phyloP scores from a whole-genome alignment of 2,113 vertebrate species.

The Bujurquina vittata region DNA sequence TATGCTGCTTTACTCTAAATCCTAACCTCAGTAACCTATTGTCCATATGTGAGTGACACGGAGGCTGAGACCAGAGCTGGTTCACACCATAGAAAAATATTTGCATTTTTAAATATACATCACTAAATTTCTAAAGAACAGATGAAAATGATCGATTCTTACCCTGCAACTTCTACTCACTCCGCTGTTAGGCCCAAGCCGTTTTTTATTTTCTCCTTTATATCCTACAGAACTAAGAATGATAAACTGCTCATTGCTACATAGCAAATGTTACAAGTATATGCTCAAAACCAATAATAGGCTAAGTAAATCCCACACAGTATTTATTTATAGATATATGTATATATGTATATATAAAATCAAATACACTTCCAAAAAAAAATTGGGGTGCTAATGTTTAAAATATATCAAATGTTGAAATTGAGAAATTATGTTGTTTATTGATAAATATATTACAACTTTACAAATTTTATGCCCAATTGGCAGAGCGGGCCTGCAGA shows the following conservation, averaged over 20 bases:
- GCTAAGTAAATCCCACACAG: constrained; percentile 67
- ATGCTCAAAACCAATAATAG: constrained; percentile 62
- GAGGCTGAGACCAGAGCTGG: constrained; percentile 47
- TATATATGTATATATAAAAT: constrained; percentile 55
- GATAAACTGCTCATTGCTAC: constrained; percentile 66
- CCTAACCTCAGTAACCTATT: constrained; percentile 40
- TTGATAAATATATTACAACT: background rate
- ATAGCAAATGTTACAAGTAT: constrained; percentile 68
- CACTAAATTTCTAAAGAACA: constrained; percentile 48
- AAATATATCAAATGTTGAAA: constrained; percentile 7
- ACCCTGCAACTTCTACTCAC: constrained; percentile 10
- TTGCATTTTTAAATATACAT: constrained; percentile 67
- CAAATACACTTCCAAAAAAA: constrained; percentile 24
- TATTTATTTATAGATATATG: constrained; percentile 31
- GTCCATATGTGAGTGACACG: constrained; percentile 51
- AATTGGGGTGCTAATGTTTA: background rate
- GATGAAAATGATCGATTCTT: constrained; percentile 24
- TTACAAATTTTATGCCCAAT: background rate
- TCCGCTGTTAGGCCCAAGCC: constrained; percentile 10
- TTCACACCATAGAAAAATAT: constrained; percentile 76
- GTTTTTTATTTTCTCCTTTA: constrained; percentile 28
- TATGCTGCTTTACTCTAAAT: constrained; percentile 51
- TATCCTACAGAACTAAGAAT: constrained; percentile 57
- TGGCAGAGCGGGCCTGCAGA: background rate
- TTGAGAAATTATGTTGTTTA: background rate